Conservation (phyloP, 2,888 invertebrate genomes). For the Deilephila elpenor region DNA sequence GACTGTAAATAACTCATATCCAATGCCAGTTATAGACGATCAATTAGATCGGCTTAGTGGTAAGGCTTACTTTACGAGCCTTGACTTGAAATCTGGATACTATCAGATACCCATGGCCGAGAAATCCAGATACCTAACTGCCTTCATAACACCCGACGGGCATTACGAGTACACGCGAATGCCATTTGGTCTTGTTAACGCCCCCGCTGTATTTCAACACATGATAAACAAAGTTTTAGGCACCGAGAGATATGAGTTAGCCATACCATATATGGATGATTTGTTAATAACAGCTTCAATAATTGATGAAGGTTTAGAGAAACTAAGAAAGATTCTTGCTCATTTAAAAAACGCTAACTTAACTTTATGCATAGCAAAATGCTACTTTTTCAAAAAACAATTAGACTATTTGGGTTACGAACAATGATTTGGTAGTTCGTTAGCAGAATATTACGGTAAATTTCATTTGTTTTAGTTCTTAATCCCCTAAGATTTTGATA, state of each 20-base stretch:
- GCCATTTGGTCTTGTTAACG: conserved; percentile 47
- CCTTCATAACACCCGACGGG: conserved; percentile 46
- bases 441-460: no score
- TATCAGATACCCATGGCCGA: conserved; percentile 47
- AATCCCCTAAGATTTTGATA: no score
- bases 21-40: conserved; percentile 42
- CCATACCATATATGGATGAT: conserved; percentile 45
- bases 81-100: conserved; percentile 44
- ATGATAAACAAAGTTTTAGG: conserved; percentile 36
- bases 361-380: conserved; percentile 47
- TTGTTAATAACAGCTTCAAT: conserved; percentile 39
- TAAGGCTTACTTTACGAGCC: conserved; percentile 34
- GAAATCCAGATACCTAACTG: conserved; percentile 41
- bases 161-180: conserved; percentile 42
- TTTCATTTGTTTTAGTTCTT: no score
- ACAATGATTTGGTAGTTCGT: no score
- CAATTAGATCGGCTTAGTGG: conserved; percentile 42
- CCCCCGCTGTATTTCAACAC: conserved; percentile 44
- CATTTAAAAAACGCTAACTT: conserved; percentile 32
- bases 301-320: conserved; percentile 36
- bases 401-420: conserved; percentile 29
- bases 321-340: conserved; percentile 36
- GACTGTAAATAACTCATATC: conserved; percentile 39
- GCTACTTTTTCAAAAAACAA: conserved; percentile 32
- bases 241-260: conserved; percentile 24